Percentiles rank a stretch among this genome's conserved stretches.
These are phyloP conservation scores for Timema cristinae DNA, from an alignment of 2,888 invertebrate species.

Conservation along the genomic window DNA sequence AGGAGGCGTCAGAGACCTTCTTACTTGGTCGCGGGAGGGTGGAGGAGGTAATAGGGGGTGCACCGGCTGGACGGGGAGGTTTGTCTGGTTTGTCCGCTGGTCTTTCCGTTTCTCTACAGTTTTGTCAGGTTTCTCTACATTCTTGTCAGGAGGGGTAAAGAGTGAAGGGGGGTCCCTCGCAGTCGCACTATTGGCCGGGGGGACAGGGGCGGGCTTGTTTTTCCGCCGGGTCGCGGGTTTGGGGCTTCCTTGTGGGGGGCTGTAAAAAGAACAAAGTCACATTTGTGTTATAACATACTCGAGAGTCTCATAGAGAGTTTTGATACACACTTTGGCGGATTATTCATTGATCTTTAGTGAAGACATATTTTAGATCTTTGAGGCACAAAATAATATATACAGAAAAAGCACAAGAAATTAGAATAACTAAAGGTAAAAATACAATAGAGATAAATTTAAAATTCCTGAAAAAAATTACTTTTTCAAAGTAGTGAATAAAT, in stretches of 20 bases:
- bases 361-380: too few relatives aligned
- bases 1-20: constrained; percentile 45
- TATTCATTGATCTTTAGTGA: too few relatives aligned
- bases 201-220: constrained; percentile 58
- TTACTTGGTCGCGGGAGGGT: constrained; percentile 60
- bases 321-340: too few relatives aligned
- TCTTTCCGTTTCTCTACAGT: constrained; percentile 59
- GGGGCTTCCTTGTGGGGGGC: constrained; percentile 70
- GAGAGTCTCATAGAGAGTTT: too few relatives aligned
- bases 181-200: constrained; percentile 25
- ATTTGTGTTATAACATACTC: too few relatives aligned
- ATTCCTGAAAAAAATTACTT: too few relatives aligned
- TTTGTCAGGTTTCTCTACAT: constrained; percentile 35
- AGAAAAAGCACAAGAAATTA: too few relatives aligned
- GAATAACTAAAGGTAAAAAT: too few relatives aligned
- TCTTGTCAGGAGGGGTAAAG: constrained; percentile 51
- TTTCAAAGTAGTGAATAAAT: too few relatives aligned
- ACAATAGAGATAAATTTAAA: too few relatives aligned
- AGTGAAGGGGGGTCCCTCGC: constrained; percentile 54
- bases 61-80: constrained; percentile 57
- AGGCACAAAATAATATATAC: too few relatives aligned
- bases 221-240: constrained; percentile 67
- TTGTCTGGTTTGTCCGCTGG: constrained; percentile 59
- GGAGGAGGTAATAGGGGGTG: constrained; percentile 49
- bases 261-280: constrained; percentile 45